Evolutionary conservation across 2,797 vertebrate genomes (phyloP).

Genomic region (Pangasius krempfi): DNA sequence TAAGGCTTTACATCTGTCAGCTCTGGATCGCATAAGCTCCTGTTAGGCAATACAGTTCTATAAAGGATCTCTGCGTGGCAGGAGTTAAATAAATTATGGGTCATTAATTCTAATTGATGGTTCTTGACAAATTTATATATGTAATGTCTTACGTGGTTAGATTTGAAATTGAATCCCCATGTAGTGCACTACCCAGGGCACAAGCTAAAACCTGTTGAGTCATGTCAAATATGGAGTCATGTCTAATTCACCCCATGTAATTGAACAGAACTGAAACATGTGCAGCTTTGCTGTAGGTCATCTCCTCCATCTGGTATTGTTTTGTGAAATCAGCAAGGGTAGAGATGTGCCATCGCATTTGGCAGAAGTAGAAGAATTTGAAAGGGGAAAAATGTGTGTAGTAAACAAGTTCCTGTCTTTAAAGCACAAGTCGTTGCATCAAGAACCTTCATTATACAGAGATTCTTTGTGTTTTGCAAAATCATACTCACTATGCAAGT

Average conservation of each 20-base stretch:
- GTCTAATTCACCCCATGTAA: not conserved
- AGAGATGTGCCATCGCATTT: not conserved
- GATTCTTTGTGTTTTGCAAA: not conserved
- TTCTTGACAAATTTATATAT: not conserved
- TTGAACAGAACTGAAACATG: not conserved
- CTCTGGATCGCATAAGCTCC: not conserved
- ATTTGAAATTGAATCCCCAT: not conserved
- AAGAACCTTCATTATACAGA: not conserved
- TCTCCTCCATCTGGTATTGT: slow-evolving; percentile 4
- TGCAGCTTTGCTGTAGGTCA: not conserved
- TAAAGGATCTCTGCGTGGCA: not conserved
- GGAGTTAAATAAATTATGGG: not conserved
- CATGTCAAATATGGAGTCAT: not conserved
- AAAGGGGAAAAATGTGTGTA: not conserved
- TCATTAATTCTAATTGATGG: slow-evolving; percentile 7
- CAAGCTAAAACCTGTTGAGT: not conserved
- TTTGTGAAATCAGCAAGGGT: not conserved
- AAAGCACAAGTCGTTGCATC: not conserved
- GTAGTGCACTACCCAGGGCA: too few relatives aligned
- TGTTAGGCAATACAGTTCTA: not conserved
- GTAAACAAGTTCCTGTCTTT: not conserved
- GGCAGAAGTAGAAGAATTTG: not conserved
- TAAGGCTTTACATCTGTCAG: not conserved
- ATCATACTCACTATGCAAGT: not conserved
- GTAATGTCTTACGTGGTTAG: not conserved